These are phyloP conservation scores for Altica lythri DNA, from an alignment of 2,888 invertebrate species.

Conservation along the genomic window DNA sequence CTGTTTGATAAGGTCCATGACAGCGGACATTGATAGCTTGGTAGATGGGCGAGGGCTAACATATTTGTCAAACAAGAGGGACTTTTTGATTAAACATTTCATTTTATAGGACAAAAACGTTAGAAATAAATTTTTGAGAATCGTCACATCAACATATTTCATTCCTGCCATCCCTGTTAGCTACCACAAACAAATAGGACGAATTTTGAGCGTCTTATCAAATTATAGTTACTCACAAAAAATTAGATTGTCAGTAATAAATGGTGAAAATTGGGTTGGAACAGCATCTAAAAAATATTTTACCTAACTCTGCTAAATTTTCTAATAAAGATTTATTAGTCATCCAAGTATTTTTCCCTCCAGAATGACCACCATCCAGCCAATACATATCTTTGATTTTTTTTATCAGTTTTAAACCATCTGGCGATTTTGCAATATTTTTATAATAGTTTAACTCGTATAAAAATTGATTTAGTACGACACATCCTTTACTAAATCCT, in stretches of 20 bases:
- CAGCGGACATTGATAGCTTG: no score
- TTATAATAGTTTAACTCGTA: slow-evolving; percentile 81
- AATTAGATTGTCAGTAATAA: neutral
- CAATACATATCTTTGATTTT: slow-evolving; percentile 80
- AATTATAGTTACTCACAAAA: neutral
- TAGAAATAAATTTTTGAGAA: no score
- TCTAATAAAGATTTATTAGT: slow-evolving; percentile 75
- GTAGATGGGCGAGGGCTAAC: neutral
- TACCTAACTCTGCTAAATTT: slow-evolving; percentile 73
- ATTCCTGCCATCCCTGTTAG: no score
- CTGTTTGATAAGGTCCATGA: no score
- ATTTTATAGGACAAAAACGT: no score
- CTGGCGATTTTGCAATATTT: slow-evolving; percentile 68
- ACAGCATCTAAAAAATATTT: slow-evolving; percentile 34
- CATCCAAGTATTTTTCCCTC: slow-evolving; percentile 86
- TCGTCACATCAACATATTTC: no score
- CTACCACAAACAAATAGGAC: neutral
- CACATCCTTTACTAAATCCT: slow-evolving; percentile 93
- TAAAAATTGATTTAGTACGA: slow-evolving; percentile 88
- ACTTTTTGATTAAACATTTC: no score
- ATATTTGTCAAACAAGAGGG: no score
- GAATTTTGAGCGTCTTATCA: neutral
- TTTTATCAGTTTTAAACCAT: slow-evolving; percentile 66
- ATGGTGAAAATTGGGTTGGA: neutral
- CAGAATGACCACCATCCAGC: slow-evolving; percentile 92